Conservation (phyloP, 2,888 invertebrate genomes). For the Molorchus minor region DNA sequence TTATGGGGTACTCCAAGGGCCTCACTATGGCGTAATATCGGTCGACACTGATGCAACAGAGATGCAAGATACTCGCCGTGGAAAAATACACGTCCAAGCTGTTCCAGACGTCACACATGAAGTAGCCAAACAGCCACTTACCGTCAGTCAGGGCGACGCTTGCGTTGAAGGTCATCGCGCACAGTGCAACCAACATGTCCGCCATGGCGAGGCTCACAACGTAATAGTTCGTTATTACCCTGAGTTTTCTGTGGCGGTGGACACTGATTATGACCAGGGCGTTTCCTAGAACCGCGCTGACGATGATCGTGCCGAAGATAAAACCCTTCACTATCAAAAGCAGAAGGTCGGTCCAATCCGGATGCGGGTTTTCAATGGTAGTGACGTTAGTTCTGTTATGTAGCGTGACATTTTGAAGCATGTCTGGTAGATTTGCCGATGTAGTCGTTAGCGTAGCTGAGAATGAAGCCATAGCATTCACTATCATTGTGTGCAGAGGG, state of each 20-base stretch:
- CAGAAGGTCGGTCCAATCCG: slow-evolving; percentile 67
- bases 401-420: slow-evolving; percentile 50
- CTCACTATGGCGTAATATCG: slow-evolving; percentile 87
- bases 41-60: slow-evolving; percentile 95
- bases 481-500: slow-evolving; percentile 58
- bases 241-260: slow-evolving; percentile 79
- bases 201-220: slow-evolving; percentile 94
- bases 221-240: slow-evolving; percentile 94
- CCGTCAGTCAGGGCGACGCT: slow-evolving; percentile 83
- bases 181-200: slow-evolving; percentile 90
- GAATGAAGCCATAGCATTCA: slow-evolving; percentile 62
- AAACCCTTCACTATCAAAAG: slow-evolving; percentile 77
- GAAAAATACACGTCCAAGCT: slow-evolving; percentile 94
- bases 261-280: slow-evolving; percentile 89
- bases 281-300: slow-evolving; percentile 89
- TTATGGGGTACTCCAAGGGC: slow-evolving; percentile 90
- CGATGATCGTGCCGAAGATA: slow-evolving; percentile 70
- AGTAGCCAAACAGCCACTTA: slow-evolving; percentile 86
- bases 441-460: slow-evolving; percentile 58
- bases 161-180: slow-evolving; percentile 93
- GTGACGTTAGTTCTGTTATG: slow-evolving; percentile 54
- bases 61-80: slow-evolving; percentile 89
- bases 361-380: slow-evolving; percentile 57
- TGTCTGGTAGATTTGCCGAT: slow-evolving; percentile 48
- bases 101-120: slow-evolving; percentile 95